These are phyloP conservation scores for Bubo scandiacus DNA, from an alignment of 2,113 vertebrate genomes.

Conservation along the genomic window DNA sequence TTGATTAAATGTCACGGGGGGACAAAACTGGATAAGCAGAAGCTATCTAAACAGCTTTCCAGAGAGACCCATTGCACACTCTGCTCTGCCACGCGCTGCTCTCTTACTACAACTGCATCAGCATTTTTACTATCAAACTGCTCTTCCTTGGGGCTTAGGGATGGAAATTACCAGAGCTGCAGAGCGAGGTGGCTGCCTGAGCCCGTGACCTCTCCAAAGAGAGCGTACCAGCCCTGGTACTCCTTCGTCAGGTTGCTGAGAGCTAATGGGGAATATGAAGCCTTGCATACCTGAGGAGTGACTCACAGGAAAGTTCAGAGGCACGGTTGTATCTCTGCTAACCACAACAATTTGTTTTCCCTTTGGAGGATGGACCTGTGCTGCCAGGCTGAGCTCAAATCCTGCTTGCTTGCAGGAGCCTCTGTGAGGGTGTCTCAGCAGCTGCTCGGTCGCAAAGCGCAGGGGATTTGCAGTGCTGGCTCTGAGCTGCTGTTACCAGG, in stretches of 20 bases:
- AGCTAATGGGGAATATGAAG: background rate
- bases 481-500: background rate
- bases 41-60: background rate
- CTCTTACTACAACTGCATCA: background rate
- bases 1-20: background rate
- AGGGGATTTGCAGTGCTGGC: background rate
- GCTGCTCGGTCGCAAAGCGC: fast-evolving
- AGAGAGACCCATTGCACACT: background rate
- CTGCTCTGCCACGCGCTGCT: background rate
- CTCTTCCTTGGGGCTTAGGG: background rate
- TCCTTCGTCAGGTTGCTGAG: background rate
- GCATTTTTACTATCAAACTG: background rate
- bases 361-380: background rate
- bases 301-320: background rate
- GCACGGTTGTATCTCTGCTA: background rate
- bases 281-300: background rate
- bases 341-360: background rate
- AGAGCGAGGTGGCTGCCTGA: background rate
- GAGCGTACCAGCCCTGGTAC: background rate
- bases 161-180: background rate
- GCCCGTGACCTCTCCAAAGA: fast-evolving
- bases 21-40: background rate
- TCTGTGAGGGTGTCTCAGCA: background rate
- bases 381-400: background rate
- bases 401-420: background rate